Evolutionary conservation across 2,888 invertebrate species (phyloP).

Genomic region (Xylophagus ater): DNA sequence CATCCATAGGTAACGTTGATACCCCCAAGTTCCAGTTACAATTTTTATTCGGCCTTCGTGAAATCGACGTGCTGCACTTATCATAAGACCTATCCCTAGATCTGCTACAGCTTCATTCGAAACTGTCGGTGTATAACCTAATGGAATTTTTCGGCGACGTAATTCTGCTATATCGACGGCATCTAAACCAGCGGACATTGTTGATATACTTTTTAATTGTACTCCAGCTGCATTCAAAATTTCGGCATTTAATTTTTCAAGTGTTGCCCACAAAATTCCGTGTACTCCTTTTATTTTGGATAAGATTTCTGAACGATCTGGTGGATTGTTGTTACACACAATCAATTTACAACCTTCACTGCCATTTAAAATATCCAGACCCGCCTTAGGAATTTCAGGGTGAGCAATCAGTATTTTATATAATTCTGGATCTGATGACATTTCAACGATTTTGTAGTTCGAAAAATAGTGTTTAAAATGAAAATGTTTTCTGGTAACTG

Average conservation of each 20-base stretch:
- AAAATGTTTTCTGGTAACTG: no score
- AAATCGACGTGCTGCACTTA: slow-evolving; percentile 65
- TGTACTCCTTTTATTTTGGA: slow-evolving; percentile 32
- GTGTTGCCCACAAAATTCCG: slow-evolving; percentile 33
- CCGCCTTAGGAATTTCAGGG: slow-evolving; percentile 53
- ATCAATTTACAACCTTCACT: slow-evolving; percentile 36
- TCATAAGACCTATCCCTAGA: slow-evolving; percentile 60
- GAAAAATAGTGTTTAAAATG: no score
- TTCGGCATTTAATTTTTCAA: slow-evolving; percentile 29
- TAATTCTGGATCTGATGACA: slow-evolving; percentile 20
- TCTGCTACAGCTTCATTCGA: slow-evolving; percentile 72
- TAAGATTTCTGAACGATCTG: slow-evolving; percentile 29
- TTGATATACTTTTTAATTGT: slow-evolving; percentile 60
- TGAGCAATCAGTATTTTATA: slow-evolving; percentile 60
- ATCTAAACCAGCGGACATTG: slow-evolving; percentile 81
- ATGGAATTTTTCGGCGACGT: slow-evolving; percentile 55
- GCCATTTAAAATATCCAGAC: slow-evolving; percentile 52
- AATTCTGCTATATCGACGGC: slow-evolving; percentile 66
- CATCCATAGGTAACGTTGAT: slow-evolving; percentile 60
- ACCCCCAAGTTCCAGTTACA: slow-evolving; percentile 53
- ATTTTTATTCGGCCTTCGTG: slow-evolving; percentile 61
- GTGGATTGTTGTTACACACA: slow-evolving; percentile 27
- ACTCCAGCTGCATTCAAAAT: slow-evolving; percentile 41
- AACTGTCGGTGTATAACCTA: slow-evolving; percentile 72
- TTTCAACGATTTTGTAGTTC: slow-evolving; percentile 11